These are phyloP conservation scores for Myripristis jacobus DNA, from an alignment of 2,797 vertebrate species.

Conservation along the genomic window DNA sequence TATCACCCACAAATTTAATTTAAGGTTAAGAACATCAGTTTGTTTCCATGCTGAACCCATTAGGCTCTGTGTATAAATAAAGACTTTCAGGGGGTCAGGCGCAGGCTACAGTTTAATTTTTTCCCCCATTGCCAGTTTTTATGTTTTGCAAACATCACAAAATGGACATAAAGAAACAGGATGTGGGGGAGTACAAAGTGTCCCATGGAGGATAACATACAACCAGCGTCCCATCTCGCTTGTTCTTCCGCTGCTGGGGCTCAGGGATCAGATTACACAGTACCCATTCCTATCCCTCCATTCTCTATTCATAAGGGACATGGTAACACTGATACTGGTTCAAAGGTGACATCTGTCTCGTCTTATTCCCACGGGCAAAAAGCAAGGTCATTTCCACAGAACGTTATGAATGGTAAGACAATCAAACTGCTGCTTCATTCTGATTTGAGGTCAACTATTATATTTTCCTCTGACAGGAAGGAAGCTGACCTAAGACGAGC, in stretches of 20 bases:
- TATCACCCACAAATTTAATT: constrained; percentile 1
- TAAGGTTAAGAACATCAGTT: constrained; percentile 27
- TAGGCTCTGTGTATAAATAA: constrained; percentile 56
- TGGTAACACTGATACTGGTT: constrained; percentile 27
- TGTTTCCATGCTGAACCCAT: constrained; percentile 30
- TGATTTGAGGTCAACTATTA: constrained; percentile 28
- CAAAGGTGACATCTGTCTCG: constrained; percentile 18
- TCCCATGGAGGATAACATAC: constrained; percentile 52
- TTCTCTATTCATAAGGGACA: constrained; percentile 37
- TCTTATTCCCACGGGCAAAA: constrained; percentile 14
- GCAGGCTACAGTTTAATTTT: constrained; percentile 24
- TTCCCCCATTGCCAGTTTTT: constrained; percentile 43
- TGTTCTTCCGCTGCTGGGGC: constrained; percentile 42
- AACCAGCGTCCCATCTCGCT: constrained; percentile 46
- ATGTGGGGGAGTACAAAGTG: constrained; percentile 71
- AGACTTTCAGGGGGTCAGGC: constrained; percentile 42
- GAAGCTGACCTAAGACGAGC: constrained; percentile 20
- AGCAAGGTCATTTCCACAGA: not conserved
- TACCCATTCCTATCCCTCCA: not conserved
- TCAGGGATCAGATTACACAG: constrained; percentile 58
- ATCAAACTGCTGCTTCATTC: constrained; percentile 12
- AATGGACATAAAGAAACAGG: constrained; percentile 67
- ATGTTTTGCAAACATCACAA: constrained; percentile 50
- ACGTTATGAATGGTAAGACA: constrained; percentile 14
- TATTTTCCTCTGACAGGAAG: not conserved